These are phyloP conservation scores for Callimorpha dominula DNA, from an alignment of 2,888 invertebrate species.

Conservation along the genomic window DNA sequence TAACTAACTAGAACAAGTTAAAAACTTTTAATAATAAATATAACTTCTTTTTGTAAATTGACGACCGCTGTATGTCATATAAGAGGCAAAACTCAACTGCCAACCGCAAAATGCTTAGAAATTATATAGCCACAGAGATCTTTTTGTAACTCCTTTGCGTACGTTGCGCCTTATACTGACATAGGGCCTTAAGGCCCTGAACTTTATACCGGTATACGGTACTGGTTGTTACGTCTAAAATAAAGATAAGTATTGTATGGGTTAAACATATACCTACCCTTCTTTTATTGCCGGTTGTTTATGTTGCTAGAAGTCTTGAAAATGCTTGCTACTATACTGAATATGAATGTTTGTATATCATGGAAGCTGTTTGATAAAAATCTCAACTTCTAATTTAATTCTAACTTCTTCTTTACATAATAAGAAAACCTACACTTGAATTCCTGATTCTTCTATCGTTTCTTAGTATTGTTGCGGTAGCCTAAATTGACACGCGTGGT, in stretches of 20 bases:
- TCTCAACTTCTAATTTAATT: neutral
- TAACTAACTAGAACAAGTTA: too few relatives aligned
- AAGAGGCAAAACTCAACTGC: too few relatives aligned
- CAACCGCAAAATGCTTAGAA: neutral
- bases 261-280: constrained; percentile 10
- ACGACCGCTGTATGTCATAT: too few relatives aligned
- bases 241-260: constrained; percentile 48
- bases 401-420: too few relatives aligned
- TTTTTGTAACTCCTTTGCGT: neutral
- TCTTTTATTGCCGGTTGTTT: constrained; percentile 17
- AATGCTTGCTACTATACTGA: neutral
- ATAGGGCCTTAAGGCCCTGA: constrained; percentile 42
- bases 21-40: too few relatives aligned
- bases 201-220: constrained; percentile 52
- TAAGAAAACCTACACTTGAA: too few relatives aligned
- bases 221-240: constrained; percentile 59
- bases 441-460: neutral
- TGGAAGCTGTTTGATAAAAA: neutral
- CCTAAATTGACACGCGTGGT: too few relatives aligned
- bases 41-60: too few relatives aligned
- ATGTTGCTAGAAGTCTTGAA: neutral
- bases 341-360: neutral
- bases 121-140: neutral
- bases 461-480: neutral
- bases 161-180: neutral